Evolutionary conservation across 2,797 vertebrate species (phyloP).

Genomic region (Spinus olivaceus): DNA sequence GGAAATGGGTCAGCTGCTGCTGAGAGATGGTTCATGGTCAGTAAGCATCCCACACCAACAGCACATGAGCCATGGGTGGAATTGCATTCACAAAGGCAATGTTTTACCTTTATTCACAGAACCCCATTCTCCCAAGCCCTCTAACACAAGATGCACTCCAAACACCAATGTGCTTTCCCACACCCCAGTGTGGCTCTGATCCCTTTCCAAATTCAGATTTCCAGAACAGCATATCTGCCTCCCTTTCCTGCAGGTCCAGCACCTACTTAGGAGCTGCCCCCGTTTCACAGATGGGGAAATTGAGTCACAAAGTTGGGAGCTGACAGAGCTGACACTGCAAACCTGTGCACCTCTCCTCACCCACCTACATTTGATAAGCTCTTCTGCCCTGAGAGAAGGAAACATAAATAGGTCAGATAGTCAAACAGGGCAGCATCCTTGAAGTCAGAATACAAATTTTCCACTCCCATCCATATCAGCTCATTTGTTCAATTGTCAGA

Average conservation of each 20-base stretch:
- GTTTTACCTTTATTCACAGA: not conserved
- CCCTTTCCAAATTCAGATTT: not conserved
- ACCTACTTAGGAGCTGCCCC: not conserved
- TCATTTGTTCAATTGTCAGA: slow-evolving; percentile 47
- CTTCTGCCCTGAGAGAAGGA: not conserved
- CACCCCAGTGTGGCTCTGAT: not conserved
- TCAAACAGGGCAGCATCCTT: not conserved
- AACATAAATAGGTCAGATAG: slow-evolving; percentile 35
- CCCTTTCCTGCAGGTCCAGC: not conserved
- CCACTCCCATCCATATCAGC: slow-evolving; percentile 1
- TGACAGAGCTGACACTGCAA: not conserved
- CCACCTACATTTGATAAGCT: slow-evolving; percentile 13
- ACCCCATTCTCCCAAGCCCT: not conserved
- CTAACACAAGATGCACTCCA: not conserved
- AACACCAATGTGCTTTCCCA: not conserved
- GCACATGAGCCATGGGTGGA: accelerated
- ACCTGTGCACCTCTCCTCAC: not conserved
- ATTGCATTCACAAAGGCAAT: not conserved
- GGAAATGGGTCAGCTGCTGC: not conserved
- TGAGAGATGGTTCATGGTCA: not conserved
- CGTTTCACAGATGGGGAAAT: not conserved
- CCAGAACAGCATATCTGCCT: not conserved
- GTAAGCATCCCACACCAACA: not conserved
- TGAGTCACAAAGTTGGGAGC: not conserved
- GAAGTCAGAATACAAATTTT: slow-evolving; percentile 7